A percentile compares a stretch with the other conserved stretches of the same genome.
Evolutionary conservation across 2,797 vertebrate genomes (phyloP).

Genomic region (Gymnodraco acuticeps): DNA sequence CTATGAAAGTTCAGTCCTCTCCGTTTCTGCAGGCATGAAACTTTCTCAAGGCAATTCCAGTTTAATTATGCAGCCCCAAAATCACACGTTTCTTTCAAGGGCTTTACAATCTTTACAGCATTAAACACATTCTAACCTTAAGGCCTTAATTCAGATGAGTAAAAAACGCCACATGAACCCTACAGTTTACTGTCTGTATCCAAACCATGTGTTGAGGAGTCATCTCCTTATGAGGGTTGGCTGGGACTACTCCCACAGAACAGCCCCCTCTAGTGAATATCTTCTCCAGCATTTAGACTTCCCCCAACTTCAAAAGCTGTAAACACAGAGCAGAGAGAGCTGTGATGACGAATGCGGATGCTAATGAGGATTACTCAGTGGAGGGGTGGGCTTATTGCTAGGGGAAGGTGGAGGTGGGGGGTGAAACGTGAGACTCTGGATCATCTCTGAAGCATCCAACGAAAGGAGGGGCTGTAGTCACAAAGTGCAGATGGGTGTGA

Average conservation of each 20-base stretch:
- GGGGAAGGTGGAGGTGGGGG: not conserved
- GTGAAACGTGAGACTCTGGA: conserved; percentile 64
- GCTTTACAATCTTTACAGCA: not conserved
- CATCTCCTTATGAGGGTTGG: conserved; percentile 28
- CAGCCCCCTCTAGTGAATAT: conserved; percentile 63
- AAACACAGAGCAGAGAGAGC: conserved; percentile 50
- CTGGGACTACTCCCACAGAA: conserved; percentile 38
- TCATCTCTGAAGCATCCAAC: conserved; percentile 54
- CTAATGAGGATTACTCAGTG: conserved; percentile 34
- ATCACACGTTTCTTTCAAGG: not conserved
- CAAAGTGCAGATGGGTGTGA: conserved; percentile 52
- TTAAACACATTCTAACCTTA: not conserved
- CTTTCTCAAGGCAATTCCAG: not conserved
- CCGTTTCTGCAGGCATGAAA: not conserved
- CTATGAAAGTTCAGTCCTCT: not conserved
- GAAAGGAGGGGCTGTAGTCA: conserved; percentile 52
- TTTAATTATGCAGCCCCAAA: not conserved
- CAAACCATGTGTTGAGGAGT: conserved; percentile 47
- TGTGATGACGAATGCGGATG: conserved; percentile 65
- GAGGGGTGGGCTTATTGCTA: conserved; percentile 24
- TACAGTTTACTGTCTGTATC: conserved; percentile 12
- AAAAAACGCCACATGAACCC: conserved; percentile 27
- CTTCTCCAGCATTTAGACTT: conserved; percentile 18
- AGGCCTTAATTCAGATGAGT: not conserved
- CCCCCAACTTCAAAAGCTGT: conserved; percentile 34